Percentiles rank a stretch among this genome's conserved stretches.
These are phyloP conservation scores for Haplochromis vanheusdeni DNA, from an alignment of 2,113 vertebrate species.

Conservation along the genomic window DNA sequence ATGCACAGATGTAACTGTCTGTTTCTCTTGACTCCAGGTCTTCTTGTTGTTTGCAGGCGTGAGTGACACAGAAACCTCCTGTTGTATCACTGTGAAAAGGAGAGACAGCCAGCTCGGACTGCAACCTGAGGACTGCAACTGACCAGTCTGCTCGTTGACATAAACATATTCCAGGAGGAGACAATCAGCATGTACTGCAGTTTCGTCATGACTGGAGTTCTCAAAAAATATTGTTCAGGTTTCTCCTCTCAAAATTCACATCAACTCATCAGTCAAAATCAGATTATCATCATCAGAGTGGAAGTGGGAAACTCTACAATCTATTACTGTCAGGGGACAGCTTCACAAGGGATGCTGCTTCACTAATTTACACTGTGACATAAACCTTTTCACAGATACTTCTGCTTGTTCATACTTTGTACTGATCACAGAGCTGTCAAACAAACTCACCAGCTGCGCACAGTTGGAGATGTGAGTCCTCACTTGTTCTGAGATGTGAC, in stretches of 20 bases:
- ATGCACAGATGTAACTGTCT: accelerated
- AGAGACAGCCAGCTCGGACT: not conserved
- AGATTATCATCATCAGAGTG: not conserved
- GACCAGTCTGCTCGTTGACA: not conserved
- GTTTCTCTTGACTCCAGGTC: accelerated
- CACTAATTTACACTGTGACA: not conserved
- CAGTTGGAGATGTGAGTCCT: not conserved
- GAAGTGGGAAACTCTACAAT: accelerated
- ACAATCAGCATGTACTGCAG: not conserved
- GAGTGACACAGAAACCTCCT: not conserved
- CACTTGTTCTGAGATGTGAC: not conserved
- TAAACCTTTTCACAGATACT: not conserved
- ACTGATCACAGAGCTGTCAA: accelerated
- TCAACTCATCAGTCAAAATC: accelerated
- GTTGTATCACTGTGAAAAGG: accelerated
- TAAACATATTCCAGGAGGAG: not conserved
- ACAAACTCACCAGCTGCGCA: not conserved
- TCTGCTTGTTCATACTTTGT: not conserved
- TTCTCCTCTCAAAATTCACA: not conserved
- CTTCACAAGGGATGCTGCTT: not conserved
- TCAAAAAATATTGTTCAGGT: accelerated
- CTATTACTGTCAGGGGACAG: not conserved
- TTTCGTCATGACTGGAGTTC: not conserved
- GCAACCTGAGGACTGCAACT: not conserved
- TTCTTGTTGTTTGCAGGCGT: accelerated